These are phyloP conservation scores for Aythya baeri DNA, from an alignment of 2,113 vertebrate genomes.

Conservation along the genomic window DNA sequence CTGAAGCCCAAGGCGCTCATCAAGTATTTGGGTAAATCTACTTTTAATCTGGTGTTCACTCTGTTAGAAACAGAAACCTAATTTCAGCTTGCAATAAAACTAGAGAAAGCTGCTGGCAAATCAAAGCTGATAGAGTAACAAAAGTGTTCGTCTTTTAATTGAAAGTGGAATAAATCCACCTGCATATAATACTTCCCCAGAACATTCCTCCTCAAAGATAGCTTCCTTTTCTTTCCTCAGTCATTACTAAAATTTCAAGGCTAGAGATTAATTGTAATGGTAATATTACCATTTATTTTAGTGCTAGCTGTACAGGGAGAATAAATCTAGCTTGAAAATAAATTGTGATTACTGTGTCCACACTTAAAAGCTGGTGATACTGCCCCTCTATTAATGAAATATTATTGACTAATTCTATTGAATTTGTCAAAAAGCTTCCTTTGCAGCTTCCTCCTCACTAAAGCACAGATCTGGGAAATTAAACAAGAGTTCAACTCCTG, in stretches of 20 bases:
- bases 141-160: constrained; percentile 2
- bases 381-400: constrained; percentile 54
- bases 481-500: neutral
- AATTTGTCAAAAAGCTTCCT: neutral
- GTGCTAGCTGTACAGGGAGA: constrained; percentile 24
- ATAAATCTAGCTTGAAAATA: constrained; percentile 54
- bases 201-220: neutral
- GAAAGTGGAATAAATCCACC: constrained; percentile 11
- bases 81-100: constrained; percentile 1
- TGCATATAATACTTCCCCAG: neutral
- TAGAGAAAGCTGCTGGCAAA: neutral
- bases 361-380: constrained; percentile 32
- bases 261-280: constrained; percentile 65
- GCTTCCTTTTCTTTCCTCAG: neutral
- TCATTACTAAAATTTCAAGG: constrained; percentile 30
- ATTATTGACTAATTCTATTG: constrained; percentile 22
- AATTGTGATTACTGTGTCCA: constrained; percentile 27
- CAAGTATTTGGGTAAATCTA: neutral
- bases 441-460: neutral
- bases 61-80: neutral
- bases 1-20: neutral
- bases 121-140: neutral
- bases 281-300: constrained; percentile 53
- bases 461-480: neutral
- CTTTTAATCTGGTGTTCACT: neutral